phyloP scores from a whole-genome alignment of 2,888 invertebrate species.

The Idaea dimidiata region DNA sequence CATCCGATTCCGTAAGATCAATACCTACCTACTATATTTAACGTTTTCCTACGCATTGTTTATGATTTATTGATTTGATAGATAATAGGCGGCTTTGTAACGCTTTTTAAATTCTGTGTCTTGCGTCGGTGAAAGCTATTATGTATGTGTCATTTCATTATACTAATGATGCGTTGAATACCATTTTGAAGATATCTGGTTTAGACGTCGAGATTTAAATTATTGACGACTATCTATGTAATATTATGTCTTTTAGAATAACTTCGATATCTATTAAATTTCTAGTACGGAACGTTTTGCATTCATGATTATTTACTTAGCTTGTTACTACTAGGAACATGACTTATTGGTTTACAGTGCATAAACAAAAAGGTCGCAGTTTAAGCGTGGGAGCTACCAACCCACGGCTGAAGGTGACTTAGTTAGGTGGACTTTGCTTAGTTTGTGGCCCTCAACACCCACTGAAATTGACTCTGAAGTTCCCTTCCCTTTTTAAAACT shows the following conservation, averaged over 20 bases:
- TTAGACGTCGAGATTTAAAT: slow-evolving; percentile 6
- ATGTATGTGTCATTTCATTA: background rate
- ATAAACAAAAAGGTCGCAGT: slow-evolving; percentile 59
- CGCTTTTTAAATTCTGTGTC: slow-evolving; percentile 1
- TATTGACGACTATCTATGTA: background rate
- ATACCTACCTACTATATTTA: slow-evolving; percentile 29
- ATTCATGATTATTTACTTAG: slow-evolving; percentile 65
- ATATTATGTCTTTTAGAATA: slow-evolving; percentile 4
- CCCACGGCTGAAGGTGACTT: slow-evolving; percentile 59
- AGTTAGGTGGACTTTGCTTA: slow-evolving; percentile 54
- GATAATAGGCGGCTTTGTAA: background rate
- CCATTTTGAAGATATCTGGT: slow-evolving; percentile 20
- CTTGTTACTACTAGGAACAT: slow-evolving; percentile 49
- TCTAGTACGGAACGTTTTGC: slow-evolving; percentile 49
- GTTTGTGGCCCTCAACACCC: slow-evolving; percentile 56
- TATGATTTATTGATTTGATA: slow-evolving; percentile 42
- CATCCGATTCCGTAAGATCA: slow-evolving; percentile 37
- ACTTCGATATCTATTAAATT: slow-evolving; percentile 4
- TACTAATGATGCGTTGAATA: background rate
- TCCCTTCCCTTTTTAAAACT: slow-evolving; percentile 12
- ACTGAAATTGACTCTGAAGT: slow-evolving; percentile 40
- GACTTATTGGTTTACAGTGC: slow-evolving; percentile 50
- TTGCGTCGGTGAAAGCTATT: background rate
- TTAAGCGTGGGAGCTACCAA: slow-evolving; percentile 60
- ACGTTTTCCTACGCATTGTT: slow-evolving; percentile 47